Conservation (phyloP, 2,113 vertebrate species). For the Petrocephalus microphthalmus region DNA sequence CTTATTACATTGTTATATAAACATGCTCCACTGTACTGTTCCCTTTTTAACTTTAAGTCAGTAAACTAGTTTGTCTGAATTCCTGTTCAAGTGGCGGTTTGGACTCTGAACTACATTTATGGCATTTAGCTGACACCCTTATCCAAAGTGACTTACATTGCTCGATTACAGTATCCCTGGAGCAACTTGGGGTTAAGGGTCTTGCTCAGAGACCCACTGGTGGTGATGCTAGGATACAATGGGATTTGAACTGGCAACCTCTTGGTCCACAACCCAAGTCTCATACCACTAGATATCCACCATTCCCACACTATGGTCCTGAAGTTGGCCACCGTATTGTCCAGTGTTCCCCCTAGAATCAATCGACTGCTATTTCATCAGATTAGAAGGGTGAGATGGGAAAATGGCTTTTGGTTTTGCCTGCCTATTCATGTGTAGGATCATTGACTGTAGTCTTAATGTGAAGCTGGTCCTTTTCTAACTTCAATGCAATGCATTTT, state of each 20-base stretch:
- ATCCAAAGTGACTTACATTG: too few species aligned
- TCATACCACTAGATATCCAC: too few species aligned
- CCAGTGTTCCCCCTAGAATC: not conserved
- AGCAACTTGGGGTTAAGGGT: too few species aligned
- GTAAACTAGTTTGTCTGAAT: not conserved
- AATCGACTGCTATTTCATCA: not conserved
- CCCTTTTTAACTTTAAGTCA: not conserved
- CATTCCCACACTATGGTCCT: not conserved
- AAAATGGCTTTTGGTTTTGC: not conserved
- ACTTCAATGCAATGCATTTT: too few species aligned
- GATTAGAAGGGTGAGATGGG: not conserved
- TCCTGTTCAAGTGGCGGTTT: not conserved
- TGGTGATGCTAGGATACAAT: too few species aligned
- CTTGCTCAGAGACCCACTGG: too few species aligned
- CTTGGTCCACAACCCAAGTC: too few species aligned
- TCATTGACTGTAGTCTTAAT: not conserved
- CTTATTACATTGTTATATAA: not conserved
- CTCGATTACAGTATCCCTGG: too few species aligned
- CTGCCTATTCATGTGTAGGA: not conserved
- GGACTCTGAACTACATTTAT: not conserved
- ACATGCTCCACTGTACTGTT: not conserved
- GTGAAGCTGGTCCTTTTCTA: not conserved
- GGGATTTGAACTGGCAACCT: too few species aligned
- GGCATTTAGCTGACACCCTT: too few species aligned
- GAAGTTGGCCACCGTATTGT: not conserved